Conservation (phyloP, 1,140 invertebrate species). For the Amphibalanus amphitrite region DNA sequence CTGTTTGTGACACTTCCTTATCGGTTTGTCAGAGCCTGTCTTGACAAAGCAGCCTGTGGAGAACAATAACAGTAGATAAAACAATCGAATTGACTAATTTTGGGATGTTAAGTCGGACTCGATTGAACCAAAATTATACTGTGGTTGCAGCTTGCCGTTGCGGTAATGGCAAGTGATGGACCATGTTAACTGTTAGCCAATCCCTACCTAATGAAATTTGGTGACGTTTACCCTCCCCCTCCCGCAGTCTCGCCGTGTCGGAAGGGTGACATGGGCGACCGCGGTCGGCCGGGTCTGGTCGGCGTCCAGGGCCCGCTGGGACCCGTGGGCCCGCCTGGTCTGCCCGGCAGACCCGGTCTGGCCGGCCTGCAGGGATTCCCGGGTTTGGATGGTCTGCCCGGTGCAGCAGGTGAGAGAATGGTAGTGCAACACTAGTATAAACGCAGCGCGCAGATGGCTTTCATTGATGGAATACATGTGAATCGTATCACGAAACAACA, state of each 20-base stretch:
- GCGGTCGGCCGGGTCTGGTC: slow-evolving; percentile 8
- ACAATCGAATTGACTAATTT: too few species aligned
- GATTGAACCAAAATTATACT: background rate
- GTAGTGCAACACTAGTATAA: too few species aligned
- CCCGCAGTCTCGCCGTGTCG: background rate
- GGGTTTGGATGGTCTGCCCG: slow-evolving; percentile 19
- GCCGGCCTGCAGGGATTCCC: slow-evolving; percentile 17
- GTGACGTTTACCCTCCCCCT: background rate
- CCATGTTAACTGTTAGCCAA: background rate
- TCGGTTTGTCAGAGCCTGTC: too few species aligned
- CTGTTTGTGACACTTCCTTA: too few species aligned
- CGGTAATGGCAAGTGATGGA: background rate
- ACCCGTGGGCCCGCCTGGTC: slow-evolving; percentile 20
- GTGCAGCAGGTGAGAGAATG: slow-evolving; percentile 30
- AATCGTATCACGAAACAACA: slow-evolving; percentile 21
- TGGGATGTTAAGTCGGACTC: too few species aligned
- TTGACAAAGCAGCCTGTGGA: too few species aligned
- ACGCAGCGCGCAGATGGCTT: slow-evolving; percentile 43
- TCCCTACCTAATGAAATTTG: background rate
- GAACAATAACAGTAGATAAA: too few species aligned
- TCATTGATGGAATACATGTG: slow-evolving; percentile 39
- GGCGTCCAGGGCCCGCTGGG: slow-evolving; percentile 28
- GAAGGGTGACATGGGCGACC: background rate
- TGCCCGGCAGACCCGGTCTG: slow-evolving; percentile 29
- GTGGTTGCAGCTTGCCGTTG: background rate